These are phyloP conservation scores for Sternotherus odoratus DNA, from an alignment of 2,797 vertebrate species.

Conservation along the genomic window DNA sequence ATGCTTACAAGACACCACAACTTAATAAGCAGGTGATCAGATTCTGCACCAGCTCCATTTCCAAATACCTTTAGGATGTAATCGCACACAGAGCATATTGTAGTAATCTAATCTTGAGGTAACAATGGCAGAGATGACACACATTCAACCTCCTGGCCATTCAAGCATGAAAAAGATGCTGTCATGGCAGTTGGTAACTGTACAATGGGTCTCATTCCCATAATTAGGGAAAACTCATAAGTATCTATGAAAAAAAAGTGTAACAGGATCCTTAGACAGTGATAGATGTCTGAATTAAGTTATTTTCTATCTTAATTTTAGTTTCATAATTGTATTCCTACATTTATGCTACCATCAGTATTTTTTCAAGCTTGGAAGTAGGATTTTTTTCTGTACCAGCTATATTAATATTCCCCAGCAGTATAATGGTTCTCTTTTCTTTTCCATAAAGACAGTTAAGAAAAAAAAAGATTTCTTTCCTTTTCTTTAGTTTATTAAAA, in stretches of 20 bases:
- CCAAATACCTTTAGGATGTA: not conserved
- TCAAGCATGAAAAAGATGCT: not conserved
- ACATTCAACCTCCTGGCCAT: accelerated
- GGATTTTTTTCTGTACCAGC: not conserved
- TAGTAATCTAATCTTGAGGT: not conserved
- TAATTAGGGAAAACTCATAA: not conserved
- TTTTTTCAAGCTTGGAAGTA: slow-evolving; percentile 19
- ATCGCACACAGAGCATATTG: not conserved
- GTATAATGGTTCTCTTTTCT: slow-evolving; percentile 45
- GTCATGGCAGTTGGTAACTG: not conserved
- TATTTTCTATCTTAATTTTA: slow-evolving; percentile 47
- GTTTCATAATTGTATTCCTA: slow-evolving; percentile 26
- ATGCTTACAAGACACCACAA: not conserved
- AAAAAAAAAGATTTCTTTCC: not conserved
- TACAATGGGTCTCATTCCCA: not conserved
- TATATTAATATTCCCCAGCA: slow-evolving; percentile 29
- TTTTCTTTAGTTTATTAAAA: slow-evolving; percentile 33
- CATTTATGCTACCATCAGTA: not conserved
- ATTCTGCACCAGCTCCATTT: not conserved
- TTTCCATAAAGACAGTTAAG: slow-evolving; percentile 16
- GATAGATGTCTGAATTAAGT: not conserved
- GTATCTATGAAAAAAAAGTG: not conserved
- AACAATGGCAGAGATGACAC: accelerated
- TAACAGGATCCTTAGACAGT: not conserved
- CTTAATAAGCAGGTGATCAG: not conserved